Conservation (phyloP, 2,113 vertebrate genomes). For the Lampris megalopsis region DNA sequence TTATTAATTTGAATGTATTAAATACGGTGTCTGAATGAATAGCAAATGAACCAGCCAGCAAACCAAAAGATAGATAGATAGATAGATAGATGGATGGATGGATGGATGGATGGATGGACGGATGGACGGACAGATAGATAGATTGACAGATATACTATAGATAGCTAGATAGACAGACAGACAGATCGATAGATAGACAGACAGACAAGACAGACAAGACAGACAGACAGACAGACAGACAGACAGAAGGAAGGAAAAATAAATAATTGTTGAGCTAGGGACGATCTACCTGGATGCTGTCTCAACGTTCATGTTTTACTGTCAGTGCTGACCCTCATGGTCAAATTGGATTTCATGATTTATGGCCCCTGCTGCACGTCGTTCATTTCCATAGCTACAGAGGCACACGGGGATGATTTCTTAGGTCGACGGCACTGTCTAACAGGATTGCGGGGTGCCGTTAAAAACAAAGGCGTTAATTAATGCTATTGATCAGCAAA, state of each 20-base stretch:
- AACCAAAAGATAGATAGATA: no score
- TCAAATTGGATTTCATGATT: conserved; percentile 83
- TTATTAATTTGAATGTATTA: no score
- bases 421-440: conserved; percentile 72
- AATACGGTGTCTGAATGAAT: no score
- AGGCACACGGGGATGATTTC: conserved; percentile 71
- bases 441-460: conserved; percentile 78
- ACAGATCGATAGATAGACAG: no score
- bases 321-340: conserved; percentile 72
- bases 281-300: conserved; percentile 69
- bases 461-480: conserved; percentile 85
- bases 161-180: no score
- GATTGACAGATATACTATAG: no score
- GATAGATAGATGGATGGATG: no score
- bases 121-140: no score
- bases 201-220: neutral
- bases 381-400: conserved; percentile 78
- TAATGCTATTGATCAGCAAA: conserved; percentile 85
- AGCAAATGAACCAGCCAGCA: no score
- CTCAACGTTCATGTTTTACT: conserved; percentile 73
- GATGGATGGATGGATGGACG: no score
- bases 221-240: neutral
- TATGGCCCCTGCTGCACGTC: conserved; percentile 68
- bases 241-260: neutral
- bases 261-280: conserved; percentile 39